Evolutionary conservation across 2,113 vertebrate species (phyloP), one percentile per base, ranked within the genome.

Genomic region (Bubo blakistoni): DNA sequence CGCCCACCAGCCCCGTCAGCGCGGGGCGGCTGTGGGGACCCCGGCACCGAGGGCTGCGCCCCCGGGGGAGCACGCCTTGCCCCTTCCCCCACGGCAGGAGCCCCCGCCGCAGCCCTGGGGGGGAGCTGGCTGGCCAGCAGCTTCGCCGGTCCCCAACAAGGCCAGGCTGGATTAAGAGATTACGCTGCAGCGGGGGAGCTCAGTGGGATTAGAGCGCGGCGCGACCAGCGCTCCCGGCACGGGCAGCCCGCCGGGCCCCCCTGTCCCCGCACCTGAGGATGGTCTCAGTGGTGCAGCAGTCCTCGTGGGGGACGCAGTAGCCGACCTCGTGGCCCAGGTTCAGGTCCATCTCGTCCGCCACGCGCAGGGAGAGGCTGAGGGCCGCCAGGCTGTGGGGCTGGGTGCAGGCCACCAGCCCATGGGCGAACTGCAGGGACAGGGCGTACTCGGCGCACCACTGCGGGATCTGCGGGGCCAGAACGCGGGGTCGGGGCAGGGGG

Each of bases 261-360:
- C 38, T 2, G 1, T 8, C 38, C 16, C 80, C 70, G 3, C 80
- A 99, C 99, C 99, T 99, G 97, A 99, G 98, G 93, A 99, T 97
- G 69, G 99, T 99, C 95, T 99, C 98, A 0, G 98, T 91, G 26
- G 98, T 99, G 54, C 99, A 99, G 98, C 99, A 98, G 92, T 99
- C 99, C 89, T 99, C 99, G 6, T 99, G 98, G 12, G 99, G 98
- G 67, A 99, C 98, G 40, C 98, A 98, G 98, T 99, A 99, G 78
- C 99, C 99, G 40, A 99, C 98, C 97, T 99, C 99, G 29, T 99
- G 98, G 73, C 99, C 99, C 96, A 99, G 93, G 65, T 98, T 99
- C 59, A 99, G 98, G 97, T 99, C 99, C 99, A 99, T 99, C 97
- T 99, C 99, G 16, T 99, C 99, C 0, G 99, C 99, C 94, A 99